Base-by-base conservation (phyloP, 1,140 invertebrate genomes). In the Formica selysi region DNA sequence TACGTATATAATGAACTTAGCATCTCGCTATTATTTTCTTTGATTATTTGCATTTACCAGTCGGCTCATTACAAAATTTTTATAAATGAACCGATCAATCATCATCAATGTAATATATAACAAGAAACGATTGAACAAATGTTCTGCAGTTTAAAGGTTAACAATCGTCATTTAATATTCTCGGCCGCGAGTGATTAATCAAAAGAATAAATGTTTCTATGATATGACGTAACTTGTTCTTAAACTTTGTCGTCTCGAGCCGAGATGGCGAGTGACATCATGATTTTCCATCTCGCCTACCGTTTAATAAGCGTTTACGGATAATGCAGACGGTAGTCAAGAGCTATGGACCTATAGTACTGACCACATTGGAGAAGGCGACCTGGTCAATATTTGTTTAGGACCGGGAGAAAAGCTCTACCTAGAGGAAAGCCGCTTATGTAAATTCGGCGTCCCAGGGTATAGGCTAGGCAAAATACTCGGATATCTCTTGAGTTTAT, bases 371-470 rank as follows among this genome's bases (percentile, higher is more conserved):
- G 73, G 38, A 74, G 73, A 67, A 89, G 61, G 44, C 76, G 87
- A 86, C 70, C 86, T 65, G 83, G 85, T 89, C 85, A 92, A 92
- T 92, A 92, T 92, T 92, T 92, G 85, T 89, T 92, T 92, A 92
- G 91, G 90, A 90, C 83, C 62, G 64, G 41, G 70, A 86, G 89
- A 90, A 92, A 92, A 92, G 86, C 76, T 78, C 74, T 59, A 54
- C 81, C 62, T 38, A 26, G 74, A 68, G 86, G 67, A 90, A 92
- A 89, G 90, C 91, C 83, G 91, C 91, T 92, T 92, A 92, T 92
- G 91, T 87, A 92, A 92, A 92, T 92, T 92, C 91, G 89, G 73
- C 89, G 61, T 74, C 57, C 78, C 78, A 64, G 44, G 73, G 76
- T 76, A 84, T 90, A 85, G 79, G 74, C 62, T 73, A 76, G 74